Base-by-base conservation (phyloP, 2,888 invertebrate species). In the Lysandra bellargus region DNA sequence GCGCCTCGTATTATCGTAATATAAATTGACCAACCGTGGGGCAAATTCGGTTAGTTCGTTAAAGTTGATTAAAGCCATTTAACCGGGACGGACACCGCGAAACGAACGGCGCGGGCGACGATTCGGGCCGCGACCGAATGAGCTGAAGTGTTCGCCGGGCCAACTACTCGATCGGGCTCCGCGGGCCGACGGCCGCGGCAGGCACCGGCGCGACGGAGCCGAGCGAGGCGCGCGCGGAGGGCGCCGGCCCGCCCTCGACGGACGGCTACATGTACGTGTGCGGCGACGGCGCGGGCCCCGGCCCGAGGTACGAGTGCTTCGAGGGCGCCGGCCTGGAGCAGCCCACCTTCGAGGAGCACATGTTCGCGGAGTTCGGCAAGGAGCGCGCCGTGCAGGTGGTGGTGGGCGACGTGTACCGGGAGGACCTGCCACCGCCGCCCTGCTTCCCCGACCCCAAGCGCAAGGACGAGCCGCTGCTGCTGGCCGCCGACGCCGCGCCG, bases 311-410 rank as follows among this genome's bases (percentile, higher is more conserved):
- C 88, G 93, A 94, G 85, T 93, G 92, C 88, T 86, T 90, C 88
- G 93, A 93, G 84, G 87, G 90, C 74, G 86, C 83, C 89, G 84
- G 84, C 75, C 91, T 97, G 97, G 97, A 97, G 90, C 96, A 95
- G 86, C 93, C 95, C 53, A 90, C 93, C 82, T 96, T 97, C 91
- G 98, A 98, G 88, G 98, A 98, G 88, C 97, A 97, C 86, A 96
- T 97, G 87, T 98, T 97, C 90, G 95, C 96, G 83, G 97, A 98
- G 91, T 97, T 97, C 84, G 96, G 95, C 81, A 94, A 96, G 90
- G 95, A 87, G 80, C 89, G 94, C 64, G 93, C 91, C 81, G 92
- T 94, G 81, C 93, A 93, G 84, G 93, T 93, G 82, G 91, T 94
- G 84, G 95, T 95, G 78, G 91, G 95, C 64, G 93, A 93, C 81